These are phyloP conservation scores for Ditylenchus dipsaci DNA, from an alignment of 1,140 invertebrate genomes.

Conservation along the genomic window DNA sequence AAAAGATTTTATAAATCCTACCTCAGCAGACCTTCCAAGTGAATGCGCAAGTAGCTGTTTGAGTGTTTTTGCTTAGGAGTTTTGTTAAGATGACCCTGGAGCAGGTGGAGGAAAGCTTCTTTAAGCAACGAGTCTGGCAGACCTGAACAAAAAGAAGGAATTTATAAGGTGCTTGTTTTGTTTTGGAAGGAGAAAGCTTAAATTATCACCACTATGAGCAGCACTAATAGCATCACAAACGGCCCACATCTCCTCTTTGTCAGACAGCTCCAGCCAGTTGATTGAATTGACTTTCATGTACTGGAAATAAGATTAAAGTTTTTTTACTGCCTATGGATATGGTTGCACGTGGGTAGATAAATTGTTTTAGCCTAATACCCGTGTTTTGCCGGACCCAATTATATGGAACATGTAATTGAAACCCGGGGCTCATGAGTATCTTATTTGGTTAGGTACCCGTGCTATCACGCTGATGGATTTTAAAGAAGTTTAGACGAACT, in stretches of 20 bases:
- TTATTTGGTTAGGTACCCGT: too few relatives aligned
- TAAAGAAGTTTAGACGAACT: too few relatives aligned
- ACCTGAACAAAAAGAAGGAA: background rate
- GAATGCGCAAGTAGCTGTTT: constrained; percentile 3
- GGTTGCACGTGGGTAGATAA: too few relatives aligned
- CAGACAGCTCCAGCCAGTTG: constrained; percentile 17
- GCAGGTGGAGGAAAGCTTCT: constrained; percentile 10
- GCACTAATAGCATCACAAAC: constrained; percentile 18
- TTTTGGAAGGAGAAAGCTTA: background rate
- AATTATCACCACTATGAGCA: constrained; percentile 1
- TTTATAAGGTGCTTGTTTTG: background rate
- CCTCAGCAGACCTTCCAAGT: constrained; percentile 5
- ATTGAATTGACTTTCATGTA: constrained; percentile 11
- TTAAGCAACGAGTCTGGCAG: constrained; percentile 14
- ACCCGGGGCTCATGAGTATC: too few relatives aligned
- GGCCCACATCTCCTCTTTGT: constrained; percentile 15
- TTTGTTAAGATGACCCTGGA: constrained; percentile 2
- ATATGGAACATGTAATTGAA: too few relatives aligned
- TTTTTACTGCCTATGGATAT: too few relatives aligned
- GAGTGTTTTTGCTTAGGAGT: background rate
- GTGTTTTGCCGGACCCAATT: too few relatives aligned
- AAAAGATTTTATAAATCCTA: background rate
- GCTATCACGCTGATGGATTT: too few relatives aligned
- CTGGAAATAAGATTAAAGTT: constrained; percentile 1
- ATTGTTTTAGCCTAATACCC: too few relatives aligned